Conservation (phyloP, 2,797 vertebrate genomes). For the Propithecus deckenii region DNA sequence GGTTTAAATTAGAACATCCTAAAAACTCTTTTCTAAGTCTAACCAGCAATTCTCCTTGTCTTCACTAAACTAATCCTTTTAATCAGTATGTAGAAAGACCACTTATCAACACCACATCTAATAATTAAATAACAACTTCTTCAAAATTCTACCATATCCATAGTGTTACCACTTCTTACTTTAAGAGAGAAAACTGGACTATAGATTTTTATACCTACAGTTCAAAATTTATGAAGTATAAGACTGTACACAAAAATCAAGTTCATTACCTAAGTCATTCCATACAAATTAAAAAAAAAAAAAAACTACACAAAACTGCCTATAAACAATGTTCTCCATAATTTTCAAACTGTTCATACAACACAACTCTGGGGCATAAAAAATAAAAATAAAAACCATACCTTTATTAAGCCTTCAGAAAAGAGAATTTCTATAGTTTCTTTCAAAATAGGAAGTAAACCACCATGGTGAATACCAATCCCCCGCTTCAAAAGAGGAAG, state of each 20-base stretch:
- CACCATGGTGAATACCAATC: slow-evolving; percentile 97
- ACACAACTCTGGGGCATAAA: neutral
- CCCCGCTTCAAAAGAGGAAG: slow-evolving; percentile 96
- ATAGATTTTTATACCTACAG: neutral
- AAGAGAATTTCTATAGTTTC: slow-evolving; percentile 99
- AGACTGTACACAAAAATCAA: neutral
- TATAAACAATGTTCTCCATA: neutral
- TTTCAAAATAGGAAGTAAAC: slow-evolving; percentile 97
- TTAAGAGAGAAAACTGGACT: neutral
- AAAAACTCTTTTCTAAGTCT: neutral
- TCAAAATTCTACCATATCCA: neutral
- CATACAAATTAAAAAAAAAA: neutral
- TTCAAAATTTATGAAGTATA: neutral
- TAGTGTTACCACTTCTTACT: neutral
- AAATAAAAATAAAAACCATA: slow-evolving; percentile 72
- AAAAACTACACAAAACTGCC: neutral
- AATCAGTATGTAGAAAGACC: neutral
- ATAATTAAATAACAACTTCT: neutral
- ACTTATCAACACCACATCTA: neutral
- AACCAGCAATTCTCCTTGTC: neutral
- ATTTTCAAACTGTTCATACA: neutral
- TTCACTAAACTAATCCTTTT: neutral
- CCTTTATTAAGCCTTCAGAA: slow-evolving; percentile 97
- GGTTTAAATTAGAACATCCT: neutral
- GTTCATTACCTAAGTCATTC: neutral